phyloP scores from a whole-genome alignment of 2,113 vertebrate genomes.

The Pollimyrus isidori region DNA sequence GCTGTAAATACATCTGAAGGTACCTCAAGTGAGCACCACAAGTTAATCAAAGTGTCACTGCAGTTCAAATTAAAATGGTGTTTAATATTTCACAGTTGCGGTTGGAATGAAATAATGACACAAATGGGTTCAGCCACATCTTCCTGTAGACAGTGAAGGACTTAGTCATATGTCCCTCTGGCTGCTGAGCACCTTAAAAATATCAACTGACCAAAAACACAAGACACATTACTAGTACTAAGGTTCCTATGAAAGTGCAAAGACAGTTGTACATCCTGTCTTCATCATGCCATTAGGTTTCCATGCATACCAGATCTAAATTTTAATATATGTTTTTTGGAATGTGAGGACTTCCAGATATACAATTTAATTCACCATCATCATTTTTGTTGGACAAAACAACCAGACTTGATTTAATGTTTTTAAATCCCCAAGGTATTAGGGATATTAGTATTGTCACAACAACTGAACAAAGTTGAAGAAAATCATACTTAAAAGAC shows the following conservation, averaged over 20 bases:
- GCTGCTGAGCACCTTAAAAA: background rate
- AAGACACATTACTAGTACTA: background rate
- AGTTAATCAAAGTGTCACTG: slow-evolving; percentile 99
- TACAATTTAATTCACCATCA: background rate
- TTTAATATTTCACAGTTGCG: slow-evolving; percentile 99
- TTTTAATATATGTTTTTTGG: background rate
- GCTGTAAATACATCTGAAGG: slow-evolving; percentile 82
- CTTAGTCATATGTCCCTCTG: background rate
- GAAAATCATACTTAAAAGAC: no score
- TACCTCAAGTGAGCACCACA: slow-evolving; percentile 82
- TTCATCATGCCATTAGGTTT: background rate
- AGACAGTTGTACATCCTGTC: background rate
- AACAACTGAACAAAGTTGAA: no score
- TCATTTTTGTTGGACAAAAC: no score
- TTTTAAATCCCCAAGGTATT: no score
- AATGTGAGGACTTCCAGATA: background rate
- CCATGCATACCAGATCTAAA: background rate
- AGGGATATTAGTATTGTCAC: no score
- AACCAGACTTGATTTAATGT: no score
- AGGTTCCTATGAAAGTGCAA: background rate
- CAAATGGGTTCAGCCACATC: slow-evolving; percentile 74
- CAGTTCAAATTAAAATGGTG: slow-evolving; percentile 98
- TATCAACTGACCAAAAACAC: background rate
- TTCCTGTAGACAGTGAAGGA: slow-evolving; percentile 57
- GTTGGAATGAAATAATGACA: slow-evolving; percentile 90